Conservation (phyloP, 2,888 invertebrate species). For the Sphaerophoria taeniata region DNA sequence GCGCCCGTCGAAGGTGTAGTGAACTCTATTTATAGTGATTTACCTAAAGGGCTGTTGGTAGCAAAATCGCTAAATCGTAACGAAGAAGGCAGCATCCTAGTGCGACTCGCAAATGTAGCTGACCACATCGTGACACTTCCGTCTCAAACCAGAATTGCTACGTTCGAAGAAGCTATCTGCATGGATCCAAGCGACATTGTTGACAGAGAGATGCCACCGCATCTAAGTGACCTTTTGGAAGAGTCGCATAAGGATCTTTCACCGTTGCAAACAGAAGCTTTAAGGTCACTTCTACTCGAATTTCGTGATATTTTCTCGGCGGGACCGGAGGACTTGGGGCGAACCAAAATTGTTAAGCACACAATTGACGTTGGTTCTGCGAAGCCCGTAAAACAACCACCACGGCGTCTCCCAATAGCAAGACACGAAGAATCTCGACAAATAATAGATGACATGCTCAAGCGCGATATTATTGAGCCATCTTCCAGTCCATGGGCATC, state of each 20-base stretch:
- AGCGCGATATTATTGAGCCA: slow-evolving; percentile 3
- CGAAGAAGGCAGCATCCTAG: slow-evolving; percentile 5
- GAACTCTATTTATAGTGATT: slow-evolving; percentile 12
- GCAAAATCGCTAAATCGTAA: slow-evolving; percentile 13
- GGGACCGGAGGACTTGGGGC: slow-evolving; percentile 11
- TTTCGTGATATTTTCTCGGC: slow-evolving; percentile 9
- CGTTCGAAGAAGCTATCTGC: slow-evolving; percentile 18
- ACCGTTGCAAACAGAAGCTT: slow-evolving; percentile 8
- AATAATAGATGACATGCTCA: slow-evolving; percentile 2
- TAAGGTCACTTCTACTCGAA: slow-evolving; percentile 9
- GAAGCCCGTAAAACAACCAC: slow-evolving; percentile 26
- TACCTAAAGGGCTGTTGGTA: slow-evolving; percentile 23
- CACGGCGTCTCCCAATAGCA: slow-evolving; percentile 15
- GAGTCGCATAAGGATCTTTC: slow-evolving; percentile 21
- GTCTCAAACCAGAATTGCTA: slow-evolving; percentile 24
- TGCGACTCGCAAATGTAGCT: slow-evolving; percentile 25
- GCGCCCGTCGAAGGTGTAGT: slow-evolving; percentile 16
- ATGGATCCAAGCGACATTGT: background rate
- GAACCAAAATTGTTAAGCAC: slow-evolving; percentile 28
- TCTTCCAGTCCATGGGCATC: background rate
- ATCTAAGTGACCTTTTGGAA: slow-evolving; percentile 18
- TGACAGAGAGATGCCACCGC: slow-evolving; percentile 6
- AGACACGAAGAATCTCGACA: slow-evolving; percentile 9
- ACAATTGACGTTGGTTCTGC: slow-evolving; percentile 31
- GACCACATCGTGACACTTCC: slow-evolving; percentile 3